Percentiles rank a stretch among this genome's conserved stretches.
Evolutionary conservation across 2,888 invertebrate species (phyloP).

Genomic region (Stenodema calcarata): DNA sequence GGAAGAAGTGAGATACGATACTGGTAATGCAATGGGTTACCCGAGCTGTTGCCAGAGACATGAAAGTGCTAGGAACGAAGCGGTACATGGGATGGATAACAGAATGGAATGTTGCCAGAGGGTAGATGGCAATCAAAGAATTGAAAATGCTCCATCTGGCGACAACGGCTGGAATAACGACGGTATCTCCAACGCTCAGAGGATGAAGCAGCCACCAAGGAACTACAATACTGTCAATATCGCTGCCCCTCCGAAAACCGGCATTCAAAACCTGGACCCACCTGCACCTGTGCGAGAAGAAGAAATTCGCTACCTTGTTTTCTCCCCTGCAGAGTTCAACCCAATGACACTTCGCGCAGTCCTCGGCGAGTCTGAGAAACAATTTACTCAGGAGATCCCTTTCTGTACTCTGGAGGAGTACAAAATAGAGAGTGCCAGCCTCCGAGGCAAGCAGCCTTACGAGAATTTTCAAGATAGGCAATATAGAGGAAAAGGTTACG

Average conservation of each 20-base stretch:
- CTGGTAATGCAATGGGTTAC: not conserved
- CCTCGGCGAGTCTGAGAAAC: not conserved
- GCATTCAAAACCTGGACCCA: not conserved
- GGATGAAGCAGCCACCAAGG: not conserved
- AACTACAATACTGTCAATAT: not conserved
- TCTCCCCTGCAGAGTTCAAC: slow-evolving; percentile 4
- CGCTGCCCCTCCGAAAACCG: not conserved
- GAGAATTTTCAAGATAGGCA: not conserved
- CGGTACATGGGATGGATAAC: not conserved
- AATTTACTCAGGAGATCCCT: not conserved
- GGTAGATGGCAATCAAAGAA: not conserved
- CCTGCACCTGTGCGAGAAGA: not conserved
- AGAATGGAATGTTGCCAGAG: not conserved
- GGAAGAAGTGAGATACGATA: not conserved
- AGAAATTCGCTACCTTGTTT: slow-evolving; percentile 20
- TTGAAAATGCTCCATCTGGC: not conserved
- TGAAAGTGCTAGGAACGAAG: not conserved
- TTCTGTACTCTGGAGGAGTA: slow-evolving; percentile 22
- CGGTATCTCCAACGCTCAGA: not conserved
- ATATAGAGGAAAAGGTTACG: not conserved
- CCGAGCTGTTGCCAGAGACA: not conserved
- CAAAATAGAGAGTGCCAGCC: slow-evolving; percentile 17
- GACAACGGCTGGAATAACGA: not conserved
- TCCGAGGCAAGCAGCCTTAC: not conserved
- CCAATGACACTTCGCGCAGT: not conserved